Conservation (phyloP, 2,797 vertebrate genomes). For the Fundulus diaphanus region DNA sequence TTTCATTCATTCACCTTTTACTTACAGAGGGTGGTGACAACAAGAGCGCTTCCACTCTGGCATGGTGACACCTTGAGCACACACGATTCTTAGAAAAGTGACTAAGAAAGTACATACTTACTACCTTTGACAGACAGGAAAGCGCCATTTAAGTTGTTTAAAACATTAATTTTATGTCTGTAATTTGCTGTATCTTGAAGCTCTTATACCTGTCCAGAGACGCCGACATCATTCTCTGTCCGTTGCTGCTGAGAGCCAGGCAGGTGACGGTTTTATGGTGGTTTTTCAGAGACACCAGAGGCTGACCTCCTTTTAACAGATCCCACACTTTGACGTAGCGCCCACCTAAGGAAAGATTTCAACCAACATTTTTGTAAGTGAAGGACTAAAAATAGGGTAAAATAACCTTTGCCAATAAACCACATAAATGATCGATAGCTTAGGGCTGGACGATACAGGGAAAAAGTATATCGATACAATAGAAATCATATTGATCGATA, state of each 20-base stretch:
- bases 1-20: constrained; percentile 4
- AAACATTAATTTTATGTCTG: not conserved
- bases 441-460: too few relatives aligned
- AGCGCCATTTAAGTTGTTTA: not conserved
- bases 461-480: too few relatives aligned
- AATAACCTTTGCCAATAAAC: not conserved
- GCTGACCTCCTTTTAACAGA: constrained; percentile 92
- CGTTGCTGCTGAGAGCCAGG: constrained; percentile 90
- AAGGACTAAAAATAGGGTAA: too few relatives aligned
- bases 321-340: constrained; percentile 97
- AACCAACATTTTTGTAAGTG: not conserved
- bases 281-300: constrained; percentile 93
- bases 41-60: not conserved
- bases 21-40: constrained; percentile 2
- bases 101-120: not conserved
- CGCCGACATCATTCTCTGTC: constrained; percentile 91
- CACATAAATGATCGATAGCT: not conserved
- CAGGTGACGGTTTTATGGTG: constrained; percentile 98
- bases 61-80: not conserved
- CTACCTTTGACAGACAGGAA: not conserved
- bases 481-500: too few relatives aligned
- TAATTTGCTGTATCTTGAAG: not conserved
- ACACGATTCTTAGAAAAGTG: not conserved
- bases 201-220: constrained; percentile 91
- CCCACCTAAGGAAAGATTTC: constrained; percentile 80